Evolutionary conservation across 2,888 invertebrate genomes (phyloP).

Genomic region (Philonicus albiceps): DNA sequence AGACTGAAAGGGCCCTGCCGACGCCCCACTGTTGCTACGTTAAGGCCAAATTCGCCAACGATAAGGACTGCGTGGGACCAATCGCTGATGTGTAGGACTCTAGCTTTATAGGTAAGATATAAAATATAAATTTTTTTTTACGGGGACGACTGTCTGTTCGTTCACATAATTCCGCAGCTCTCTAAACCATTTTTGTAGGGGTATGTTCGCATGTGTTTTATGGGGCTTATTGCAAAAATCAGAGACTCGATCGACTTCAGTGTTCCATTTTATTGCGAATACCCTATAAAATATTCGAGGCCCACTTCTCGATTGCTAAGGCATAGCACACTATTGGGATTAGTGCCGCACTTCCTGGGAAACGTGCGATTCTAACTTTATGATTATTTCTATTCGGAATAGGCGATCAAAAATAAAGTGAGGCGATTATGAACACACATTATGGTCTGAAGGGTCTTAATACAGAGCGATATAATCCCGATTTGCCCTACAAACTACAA

Average conservation of each 20-base stretch:
- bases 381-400: neutral
- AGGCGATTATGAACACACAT: neutral
- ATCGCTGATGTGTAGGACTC: slow-evolving; percentile 51
- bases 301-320: neutral
- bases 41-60: slow-evolving; percentile 51
- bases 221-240: neutral
- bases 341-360: neutral
- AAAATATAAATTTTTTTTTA: neutral
- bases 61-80: slow-evolving; percentile 51
- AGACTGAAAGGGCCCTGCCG: slow-evolving; percentile 46
- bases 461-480: neutral
- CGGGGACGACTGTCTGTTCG: neutral
- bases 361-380: neutral
- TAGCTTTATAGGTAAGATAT: slow-evolving; percentile 22
- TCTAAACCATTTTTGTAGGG: neutral
- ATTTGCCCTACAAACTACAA: neutral
- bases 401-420: neutral
- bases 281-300: neutral
- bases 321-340: neutral
- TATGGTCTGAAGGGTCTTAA: neutral
- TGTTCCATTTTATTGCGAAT: neutral
- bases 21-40: slow-evolving; percentile 50
- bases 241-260: neutral
- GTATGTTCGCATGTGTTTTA: neutral
- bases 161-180: neutral